Base-by-base conservation (phyloP, 2,888 invertebrate genomes). In the Prenolepis imparis region DNA sequence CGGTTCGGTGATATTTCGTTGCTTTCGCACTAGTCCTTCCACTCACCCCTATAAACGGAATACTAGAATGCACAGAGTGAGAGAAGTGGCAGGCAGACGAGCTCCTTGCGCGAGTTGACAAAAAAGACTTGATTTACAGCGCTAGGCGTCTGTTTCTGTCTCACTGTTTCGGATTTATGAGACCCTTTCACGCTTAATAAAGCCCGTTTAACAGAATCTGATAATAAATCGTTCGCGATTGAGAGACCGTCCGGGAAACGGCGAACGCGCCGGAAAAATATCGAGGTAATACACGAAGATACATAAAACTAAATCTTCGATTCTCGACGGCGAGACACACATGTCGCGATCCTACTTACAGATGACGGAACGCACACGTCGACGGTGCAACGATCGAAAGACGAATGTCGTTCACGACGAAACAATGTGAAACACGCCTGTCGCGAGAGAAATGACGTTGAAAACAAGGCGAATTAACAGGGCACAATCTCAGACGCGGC, bases 71-170 rank as follows among this genome's bases (percentile, higher is more conserved):
- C 68, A 21, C 72, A 21, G 78, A 36, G 72, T 72, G 78, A 80
- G 72, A 80, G 72, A 80, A 80, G 78, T 80, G 72, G 59, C 70
- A 44, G 28, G 59, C 70, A 44, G 57, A 32, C 59, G 70, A 59
- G 59, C 18, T 80, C 59, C 70, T 78, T 21, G 78, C 78, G 72
- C 78, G 59, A 70, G 72, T 39, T 80, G 78, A 48, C 78, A 80
- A 80, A 72, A 80, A 80, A 36, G 28, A 24, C 78, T 80, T 80
- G 78, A 80, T 80, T 80, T 80, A 80, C 78, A 70, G 59, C 8
- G n/a, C 67, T n/a, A 67, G 67, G 39, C 72, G 78, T 72, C 72
- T 80, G 78, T 61, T 72, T 72, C 75, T 64, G 64, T 75, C 64
- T 72, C 48, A 61, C 72, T 24, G 59, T 72, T 24, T 61, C 48